These are phyloP conservation scores for Nothocercus julius DNA, from an alignment of 2,113 vertebrate genomes.

Conservation along the genomic window DNA sequence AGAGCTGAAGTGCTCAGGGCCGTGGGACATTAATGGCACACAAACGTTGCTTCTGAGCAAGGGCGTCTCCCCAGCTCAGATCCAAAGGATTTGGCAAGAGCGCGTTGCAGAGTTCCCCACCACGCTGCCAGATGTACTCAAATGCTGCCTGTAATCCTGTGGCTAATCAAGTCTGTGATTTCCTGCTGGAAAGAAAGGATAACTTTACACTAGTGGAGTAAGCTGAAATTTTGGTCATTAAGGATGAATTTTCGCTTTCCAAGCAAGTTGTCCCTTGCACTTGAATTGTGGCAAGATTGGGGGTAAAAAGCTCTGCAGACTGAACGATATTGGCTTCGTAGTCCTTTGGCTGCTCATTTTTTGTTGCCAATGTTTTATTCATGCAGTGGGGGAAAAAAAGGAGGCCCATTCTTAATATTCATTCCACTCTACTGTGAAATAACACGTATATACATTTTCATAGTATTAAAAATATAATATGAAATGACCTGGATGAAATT, in stretches of 20 bases:
- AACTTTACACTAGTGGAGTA: background rate
- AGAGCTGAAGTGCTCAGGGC: background rate
- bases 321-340: background rate
- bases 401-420: background rate
- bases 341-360: background rate
- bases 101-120: background rate
- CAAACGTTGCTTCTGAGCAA: background rate
- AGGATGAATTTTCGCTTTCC: background rate
- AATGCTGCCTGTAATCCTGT: background rate
- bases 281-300: background rate
- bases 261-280: background rate
- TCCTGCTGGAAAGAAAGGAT: background rate
- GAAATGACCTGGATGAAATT: background rate
- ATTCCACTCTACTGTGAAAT: background rate
- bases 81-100: background rate
- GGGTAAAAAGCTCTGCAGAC: background rate
- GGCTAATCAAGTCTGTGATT: background rate
- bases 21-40: background rate
- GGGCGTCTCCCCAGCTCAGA: background rate
- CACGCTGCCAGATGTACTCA: background rate
- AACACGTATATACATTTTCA: background rate
- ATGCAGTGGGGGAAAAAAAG: background rate
- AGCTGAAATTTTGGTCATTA: background rate
- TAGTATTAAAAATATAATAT: background rate
- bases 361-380: background rate